Conservation (phyloP, 2,888 invertebrate species). For the Suillia variegata region DNA sequence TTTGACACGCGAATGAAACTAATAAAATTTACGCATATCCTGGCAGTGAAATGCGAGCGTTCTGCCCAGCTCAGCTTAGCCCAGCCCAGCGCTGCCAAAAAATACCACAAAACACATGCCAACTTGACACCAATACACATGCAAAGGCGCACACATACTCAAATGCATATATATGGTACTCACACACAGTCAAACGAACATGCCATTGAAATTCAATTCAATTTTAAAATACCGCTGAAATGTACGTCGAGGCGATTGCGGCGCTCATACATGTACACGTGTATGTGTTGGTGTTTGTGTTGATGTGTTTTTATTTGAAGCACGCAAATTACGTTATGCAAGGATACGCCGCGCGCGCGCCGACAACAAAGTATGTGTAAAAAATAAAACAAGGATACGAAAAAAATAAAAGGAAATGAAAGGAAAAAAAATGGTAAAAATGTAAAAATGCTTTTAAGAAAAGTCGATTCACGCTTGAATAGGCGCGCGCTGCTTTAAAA, state of each 20-base stretch:
- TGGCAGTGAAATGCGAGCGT: too few species aligned
- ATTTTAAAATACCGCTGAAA: slow-evolving; percentile 32
- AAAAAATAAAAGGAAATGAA: too few species aligned
- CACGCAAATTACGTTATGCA: background rate
- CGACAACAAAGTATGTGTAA: slow-evolving; percentile 32
- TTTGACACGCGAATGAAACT: slow-evolving; percentile 43
- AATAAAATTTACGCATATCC: slow-evolving; percentile 53
- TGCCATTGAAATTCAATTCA: slow-evolving; percentile 52
- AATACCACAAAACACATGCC: background rate
- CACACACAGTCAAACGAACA: background rate
- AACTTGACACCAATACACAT: slow-evolving; percentile 2
- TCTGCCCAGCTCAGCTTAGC: too few species aligned
- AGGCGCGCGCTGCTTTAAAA: too few species aligned
- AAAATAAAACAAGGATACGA: too few species aligned
- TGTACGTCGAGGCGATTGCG: too few species aligned
- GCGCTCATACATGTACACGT: slow-evolving; percentile 17
- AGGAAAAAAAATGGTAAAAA: too few species aligned
- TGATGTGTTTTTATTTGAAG: background rate
- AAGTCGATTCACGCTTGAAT: too few species aligned
- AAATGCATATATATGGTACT: too few species aligned
- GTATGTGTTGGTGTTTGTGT: background rate
- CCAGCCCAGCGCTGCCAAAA: too few species aligned
- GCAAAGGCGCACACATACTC: background rate
- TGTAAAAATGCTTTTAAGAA: too few species aligned
- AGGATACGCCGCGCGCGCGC: background rate